Percentiles rank a stretch among this genome's conserved stretches.
These are phyloP conservation scores for Aromia moschata DNA, from an alignment of 2,888 invertebrate genomes.

Conservation along the genomic window DNA sequence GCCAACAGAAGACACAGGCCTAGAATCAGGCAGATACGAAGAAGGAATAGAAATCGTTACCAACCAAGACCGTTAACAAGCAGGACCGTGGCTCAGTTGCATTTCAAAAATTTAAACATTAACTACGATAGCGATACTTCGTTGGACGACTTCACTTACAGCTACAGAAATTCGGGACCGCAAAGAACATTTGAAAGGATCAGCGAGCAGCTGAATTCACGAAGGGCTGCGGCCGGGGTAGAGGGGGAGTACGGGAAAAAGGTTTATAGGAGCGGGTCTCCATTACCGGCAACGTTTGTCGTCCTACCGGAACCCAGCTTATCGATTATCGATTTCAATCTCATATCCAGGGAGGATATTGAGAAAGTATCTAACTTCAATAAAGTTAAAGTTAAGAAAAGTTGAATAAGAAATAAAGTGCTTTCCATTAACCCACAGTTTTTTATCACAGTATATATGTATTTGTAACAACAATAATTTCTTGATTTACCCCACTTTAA, in stretches of 20 bases:
- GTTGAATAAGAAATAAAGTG: conserved; percentile 4
- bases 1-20: conserved; percentile 49
- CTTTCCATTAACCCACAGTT: background rate
- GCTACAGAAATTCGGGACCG: conserved; percentile 52
- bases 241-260: conserved; percentile 23
- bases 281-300: conserved; percentile 56
- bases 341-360: conserved; percentile 65
- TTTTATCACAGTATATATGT: background rate
- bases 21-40: conserved; percentile 46
- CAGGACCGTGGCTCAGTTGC: conserved; percentile 64
- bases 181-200: conserved; percentile 47
- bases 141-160: conserved; percentile 59
- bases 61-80: conserved; percentile 64
- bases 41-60: conserved; percentile 56
- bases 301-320: conserved; percentile 71
- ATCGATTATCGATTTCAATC: conserved; percentile 78
- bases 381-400: conserved; percentile 36
- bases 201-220: conserved; percentile 43
- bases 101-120: conserved; percentile 67
- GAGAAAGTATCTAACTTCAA: conserved; percentile 46
- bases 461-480: background rate
- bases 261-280: conserved; percentile 37
- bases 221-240: conserved; percentile 34
- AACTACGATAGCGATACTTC: conserved; percentile 67
- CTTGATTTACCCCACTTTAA: too few relatives aligned